These are phyloP conservation scores for Phallusia fumigata DNA, from an alignment of 23 tunicate species.

Conservation along the genomic window DNA sequence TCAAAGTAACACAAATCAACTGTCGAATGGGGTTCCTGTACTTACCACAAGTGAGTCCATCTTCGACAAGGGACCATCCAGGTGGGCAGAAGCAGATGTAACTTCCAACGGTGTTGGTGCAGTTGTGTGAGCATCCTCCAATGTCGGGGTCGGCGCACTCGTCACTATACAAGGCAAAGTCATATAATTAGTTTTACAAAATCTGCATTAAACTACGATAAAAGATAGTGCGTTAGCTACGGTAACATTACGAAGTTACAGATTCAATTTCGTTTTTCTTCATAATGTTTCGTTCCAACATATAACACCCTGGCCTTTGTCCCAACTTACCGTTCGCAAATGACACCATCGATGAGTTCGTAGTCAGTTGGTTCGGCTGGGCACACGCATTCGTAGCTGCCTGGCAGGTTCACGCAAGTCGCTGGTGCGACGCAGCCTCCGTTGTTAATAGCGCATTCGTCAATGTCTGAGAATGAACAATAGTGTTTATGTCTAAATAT, in stretches of 20 bases:
- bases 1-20: no score
- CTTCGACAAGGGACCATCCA: slow-evolving; percentile 65
- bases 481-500: no score
- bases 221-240: background rate
- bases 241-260: no score
- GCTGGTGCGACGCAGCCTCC: slow-evolving; percentile 90
- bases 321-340: slow-evolving; percentile 76
- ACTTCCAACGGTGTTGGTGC: slow-evolving; percentile 96
- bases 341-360: slow-evolving; percentile 64
- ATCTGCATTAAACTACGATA: background rate
- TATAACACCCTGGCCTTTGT: no score
- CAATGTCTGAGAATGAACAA: slow-evolving; percentile 42
- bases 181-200: no score
- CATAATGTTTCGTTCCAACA: no score
- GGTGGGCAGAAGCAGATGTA: slow-evolving; percentile 84
- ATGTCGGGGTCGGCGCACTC: slow-evolving; percentile 90
- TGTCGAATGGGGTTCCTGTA: background rate
- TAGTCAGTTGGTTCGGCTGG: slow-evolving; percentile 81
- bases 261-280: no score
- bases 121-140: slow-evolving; percentile 93
- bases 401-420: slow-evolving; percentile 79
- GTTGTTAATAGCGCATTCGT: slow-evolving; percentile 70
- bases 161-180: slow-evolving; percentile 33
- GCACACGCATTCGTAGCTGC: slow-evolving; percentile 85
- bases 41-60: slow-evolving; percentile 83